Evolutionary conservation across 2,888 invertebrate species (phyloP), one percentile per base, ranked within the genome.

Genomic region (Zonitis immaculata): DNA sequence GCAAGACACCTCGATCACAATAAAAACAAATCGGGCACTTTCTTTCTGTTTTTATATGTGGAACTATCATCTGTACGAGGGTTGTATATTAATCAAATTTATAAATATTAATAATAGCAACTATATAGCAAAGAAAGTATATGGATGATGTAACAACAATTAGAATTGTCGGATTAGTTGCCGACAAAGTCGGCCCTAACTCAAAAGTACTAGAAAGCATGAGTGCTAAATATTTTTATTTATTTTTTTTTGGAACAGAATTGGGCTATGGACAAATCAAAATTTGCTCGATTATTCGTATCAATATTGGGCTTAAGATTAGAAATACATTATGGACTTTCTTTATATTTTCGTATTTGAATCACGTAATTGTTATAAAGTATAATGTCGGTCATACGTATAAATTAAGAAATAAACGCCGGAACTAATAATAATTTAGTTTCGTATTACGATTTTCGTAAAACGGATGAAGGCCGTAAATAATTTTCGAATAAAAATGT

Each of bases 41-140:
- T 72, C 71, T 68, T 69, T 65, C 66, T 62, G 65, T 65, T 71
- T 71, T 71, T 73, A 73, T 73, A 73, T 57, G 32, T 56, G 32
- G 58, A 54, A 60, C 51, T 25, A 59, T 66, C n/a, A 64, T 65
- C 57, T n/a, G 59, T 54, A 68, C 72, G 69, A 69, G 67, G 63
- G 64, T 63, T 66, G 73, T 64, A 67, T 72, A 56, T 66, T 63
- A 71, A 73, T 59, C 55, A 65, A 56, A 53, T 57, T 63, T 51
- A 62, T 66, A 66, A 69, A 68, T 67, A 66, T 67, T 69, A 62
- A 66, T 66, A 58, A 62, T 66, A 63, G 66, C 56, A 64, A 65
- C n/a, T n/a, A n/a, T n/a, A 57, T 66, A 62, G 53, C 62, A 60
- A 68, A 66, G 68, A 67, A 69, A 70, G 72, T 70, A 64, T n/a